Conservation (phyloP, 92 coral and sea anemone genomes). For the Epizoanthus ramosus region DNA sequence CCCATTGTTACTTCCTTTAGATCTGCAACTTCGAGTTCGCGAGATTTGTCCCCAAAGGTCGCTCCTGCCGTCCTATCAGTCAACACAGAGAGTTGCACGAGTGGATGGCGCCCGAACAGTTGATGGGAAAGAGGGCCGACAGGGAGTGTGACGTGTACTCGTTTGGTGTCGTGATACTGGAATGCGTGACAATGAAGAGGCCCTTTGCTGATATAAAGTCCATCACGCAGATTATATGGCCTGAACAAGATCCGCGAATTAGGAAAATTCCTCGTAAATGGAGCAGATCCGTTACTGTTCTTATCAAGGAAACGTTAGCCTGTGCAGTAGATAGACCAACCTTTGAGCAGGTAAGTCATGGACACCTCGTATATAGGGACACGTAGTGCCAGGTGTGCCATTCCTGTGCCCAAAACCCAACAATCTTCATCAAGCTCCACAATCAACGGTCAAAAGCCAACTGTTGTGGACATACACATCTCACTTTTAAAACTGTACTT, state of each 20-base stretch:
- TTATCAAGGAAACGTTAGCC: constrained; percentile 77
- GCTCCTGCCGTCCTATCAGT: constrained; percentile 72
- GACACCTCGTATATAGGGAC: no score
- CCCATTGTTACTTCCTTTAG: constrained; percentile 40
- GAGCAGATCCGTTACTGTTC: constrained; percentile 70
- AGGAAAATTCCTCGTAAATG: constrained; percentile 67
- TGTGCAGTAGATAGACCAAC: constrained; percentile 72
- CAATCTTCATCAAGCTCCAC: neutral
- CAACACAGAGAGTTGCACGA: constrained; percentile 73
- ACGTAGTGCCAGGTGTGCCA: no score
- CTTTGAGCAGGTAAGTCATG: constrained; percentile 74
- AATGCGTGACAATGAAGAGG: constrained; percentile 72
- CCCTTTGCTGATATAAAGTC: constrained; percentile 63
- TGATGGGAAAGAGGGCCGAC: constrained; percentile 83
- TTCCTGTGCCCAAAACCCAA: neutral
- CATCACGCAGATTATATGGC: constrained; percentile 46
- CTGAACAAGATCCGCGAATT: constrained; percentile 67
- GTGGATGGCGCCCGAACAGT: constrained; percentile 98
- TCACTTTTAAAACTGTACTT: neutral
- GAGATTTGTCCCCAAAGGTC: constrained; percentile 48
- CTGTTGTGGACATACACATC: no score
- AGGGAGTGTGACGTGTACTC: constrained; percentile 83
- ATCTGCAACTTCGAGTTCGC: constrained; percentile 94
- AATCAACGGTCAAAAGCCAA: neutral
- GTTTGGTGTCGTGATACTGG: constrained; percentile 83